Conservation (phyloP, 2,888 invertebrate genomes). For the Drosophila diplacantha region DNA sequence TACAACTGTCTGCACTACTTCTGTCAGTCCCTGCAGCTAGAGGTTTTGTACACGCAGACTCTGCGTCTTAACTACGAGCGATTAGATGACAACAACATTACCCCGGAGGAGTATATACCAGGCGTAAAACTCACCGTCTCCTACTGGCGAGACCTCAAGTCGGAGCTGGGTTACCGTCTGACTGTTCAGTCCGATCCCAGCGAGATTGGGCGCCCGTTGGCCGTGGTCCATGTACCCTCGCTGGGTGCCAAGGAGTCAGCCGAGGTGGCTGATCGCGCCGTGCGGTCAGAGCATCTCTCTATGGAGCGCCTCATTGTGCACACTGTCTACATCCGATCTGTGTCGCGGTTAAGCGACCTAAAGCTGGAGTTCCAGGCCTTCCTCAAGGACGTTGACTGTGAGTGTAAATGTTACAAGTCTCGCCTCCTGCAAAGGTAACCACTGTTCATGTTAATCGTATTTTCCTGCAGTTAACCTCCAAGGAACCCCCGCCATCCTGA, state of each 20-base stretch:
- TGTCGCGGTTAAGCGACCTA: slow-evolving; percentile 89
- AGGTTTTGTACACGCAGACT: slow-evolving; percentile 92
- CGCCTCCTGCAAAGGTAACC: not conserved
- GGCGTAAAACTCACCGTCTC: slow-evolving; percentile 94
- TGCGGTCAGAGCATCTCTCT: slow-evolving; percentile 93
- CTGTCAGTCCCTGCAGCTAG: slow-evolving; percentile 95
- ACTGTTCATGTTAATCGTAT: not conserved
- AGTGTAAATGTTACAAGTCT: slow-evolving; percentile 79
- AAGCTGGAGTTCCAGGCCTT: slow-evolving; percentile 81
- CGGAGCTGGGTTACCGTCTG: slow-evolving; percentile 91
- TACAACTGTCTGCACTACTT: slow-evolving; percentile 93
- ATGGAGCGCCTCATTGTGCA: slow-evolving; percentile 96
- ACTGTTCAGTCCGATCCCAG: slow-evolving; percentile 92
- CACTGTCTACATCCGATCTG: slow-evolving; percentile 94
- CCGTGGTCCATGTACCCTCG: slow-evolving; percentile 83
- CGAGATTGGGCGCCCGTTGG: slow-evolving; percentile 87
- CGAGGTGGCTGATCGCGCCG: slow-evolving; percentile 86
- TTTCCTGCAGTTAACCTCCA: slow-evolving; percentile 85
- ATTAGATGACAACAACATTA: slow-evolving; percentile 92
- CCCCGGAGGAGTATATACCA: slow-evolving; percentile 93
- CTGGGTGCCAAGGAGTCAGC: slow-evolving; percentile 78
- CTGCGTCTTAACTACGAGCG: slow-evolving; percentile 91
- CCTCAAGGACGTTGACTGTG: slow-evolving; percentile 85
- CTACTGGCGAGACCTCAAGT: slow-evolving; percentile 90
- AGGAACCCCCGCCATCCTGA: slow-evolving; percentile 95